A percentile compares a stretch with the other conserved stretches of the same genome.
These are phyloP conservation scores for Agonopterix heracliana DNA, from an alignment of 2,888 invertebrate genomes.

Conservation along the genomic window DNA sequence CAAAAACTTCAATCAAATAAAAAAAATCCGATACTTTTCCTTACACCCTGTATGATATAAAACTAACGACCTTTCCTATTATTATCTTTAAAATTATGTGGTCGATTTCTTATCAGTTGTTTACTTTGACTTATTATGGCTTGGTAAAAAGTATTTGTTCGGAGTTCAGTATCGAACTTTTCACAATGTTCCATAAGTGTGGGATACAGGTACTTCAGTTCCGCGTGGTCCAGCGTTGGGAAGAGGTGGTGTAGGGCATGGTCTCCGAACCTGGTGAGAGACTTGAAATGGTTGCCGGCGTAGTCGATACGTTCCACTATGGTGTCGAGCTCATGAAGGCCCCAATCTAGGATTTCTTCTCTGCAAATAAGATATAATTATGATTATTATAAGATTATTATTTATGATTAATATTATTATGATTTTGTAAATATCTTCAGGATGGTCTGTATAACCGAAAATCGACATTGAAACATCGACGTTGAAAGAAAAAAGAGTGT, in stretches of 20 bases:
- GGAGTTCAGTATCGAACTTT: slow-evolving; percentile 76
- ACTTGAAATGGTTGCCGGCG: slow-evolving; percentile 78
- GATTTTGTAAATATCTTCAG: too few relatives aligned
- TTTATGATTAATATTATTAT: too few relatives aligned
- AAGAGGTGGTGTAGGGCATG: slow-evolving; percentile 88
- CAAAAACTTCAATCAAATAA: too few relatives aligned
- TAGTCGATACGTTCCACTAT: slow-evolving; percentile 82
- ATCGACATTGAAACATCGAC: too few relatives aligned
- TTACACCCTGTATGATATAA: too few relatives aligned
- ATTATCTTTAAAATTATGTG: slow-evolving; percentile 42
- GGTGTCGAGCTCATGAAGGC: slow-evolving; percentile 84
- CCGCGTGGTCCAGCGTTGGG: slow-evolving; percentile 86
- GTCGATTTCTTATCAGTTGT: slow-evolving; percentile 54
- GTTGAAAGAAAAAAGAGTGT: not conserved
- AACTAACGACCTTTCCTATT: not conserved
- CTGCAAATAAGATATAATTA: slow-evolving; percentile 59
- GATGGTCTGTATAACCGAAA: not conserved
- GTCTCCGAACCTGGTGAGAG: slow-evolving; percentile 84
- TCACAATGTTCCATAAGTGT: slow-evolving; percentile 78
- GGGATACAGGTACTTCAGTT: slow-evolving; percentile 80
- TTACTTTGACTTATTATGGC: slow-evolving; percentile 81
- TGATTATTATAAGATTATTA: too few relatives aligned
- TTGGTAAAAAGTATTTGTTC: slow-evolving; percentile 73
- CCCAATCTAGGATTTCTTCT: slow-evolving; percentile 80
- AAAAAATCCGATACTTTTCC: too few relatives aligned